A percentile compares a stretch with the other conserved stretches of the same genome.
Conservation (phyloP, 2,113 vertebrate species). For the Xyrauchen texanus region DNA sequence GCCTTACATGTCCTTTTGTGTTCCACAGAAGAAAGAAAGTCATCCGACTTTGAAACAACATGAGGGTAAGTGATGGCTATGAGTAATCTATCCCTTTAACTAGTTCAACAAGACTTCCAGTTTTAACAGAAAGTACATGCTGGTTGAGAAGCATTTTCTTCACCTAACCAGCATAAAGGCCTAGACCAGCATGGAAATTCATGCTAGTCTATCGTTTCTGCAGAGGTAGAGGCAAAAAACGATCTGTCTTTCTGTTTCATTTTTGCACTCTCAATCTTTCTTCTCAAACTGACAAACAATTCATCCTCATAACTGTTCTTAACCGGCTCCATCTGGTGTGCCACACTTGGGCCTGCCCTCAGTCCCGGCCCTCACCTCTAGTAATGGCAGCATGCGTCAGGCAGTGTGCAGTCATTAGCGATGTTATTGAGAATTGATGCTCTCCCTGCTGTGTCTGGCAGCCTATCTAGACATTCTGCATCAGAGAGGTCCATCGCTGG, state of each 20-base stretch:
- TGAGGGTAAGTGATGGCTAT: too few relatives aligned
- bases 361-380: conserved; percentile 30
- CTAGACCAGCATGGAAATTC: too few relatives aligned
- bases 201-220: too few relatives aligned
- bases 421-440: conserved; percentile 42
- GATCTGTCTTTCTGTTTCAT: conserved; percentile 16
- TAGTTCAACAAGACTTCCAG: too few relatives aligned
- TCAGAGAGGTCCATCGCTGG: background rate
- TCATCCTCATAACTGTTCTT: conserved; percentile 36
- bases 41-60: too few relatives aligned
- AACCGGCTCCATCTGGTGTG: conserved; percentile 28
- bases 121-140: too few relatives aligned
- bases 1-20: too few relatives aligned
- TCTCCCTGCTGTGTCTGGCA: conserved; percentile 7
- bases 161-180: too few relatives aligned
- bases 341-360: conserved; percentile 21
- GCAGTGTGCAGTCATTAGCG: conserved; percentile 33
- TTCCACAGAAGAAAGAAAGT: too few relatives aligned
- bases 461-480: conserved; percentile 5
- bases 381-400: conserved; percentile 40
- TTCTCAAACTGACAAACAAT: conserved; percentile 27
- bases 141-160: too few relatives aligned
- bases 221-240: too few relatives aligned
- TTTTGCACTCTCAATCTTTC: conserved; percentile 12
- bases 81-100: too few relatives aligned